Conservation (phyloP, 2,797 vertebrate species). For the Cossypha dichroa region DNA sequence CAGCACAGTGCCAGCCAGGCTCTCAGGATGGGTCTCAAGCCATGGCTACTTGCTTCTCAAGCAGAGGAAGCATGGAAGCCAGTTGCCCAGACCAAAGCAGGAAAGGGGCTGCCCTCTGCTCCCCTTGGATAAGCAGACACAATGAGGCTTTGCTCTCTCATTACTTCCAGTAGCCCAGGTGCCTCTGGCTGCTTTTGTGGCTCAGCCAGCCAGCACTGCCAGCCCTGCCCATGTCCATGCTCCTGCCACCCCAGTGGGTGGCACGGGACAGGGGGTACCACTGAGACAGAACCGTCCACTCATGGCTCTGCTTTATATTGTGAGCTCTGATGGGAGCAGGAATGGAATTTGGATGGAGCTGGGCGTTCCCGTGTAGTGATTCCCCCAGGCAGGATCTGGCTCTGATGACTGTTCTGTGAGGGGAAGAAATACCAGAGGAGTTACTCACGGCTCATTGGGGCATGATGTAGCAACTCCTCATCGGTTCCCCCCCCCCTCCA, state of each 20-base stretch:
- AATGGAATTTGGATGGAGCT: slow-evolving; percentile 59
- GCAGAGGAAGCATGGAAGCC: neutral
- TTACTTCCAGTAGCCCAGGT: neutral
- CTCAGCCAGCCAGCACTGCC: neutral
- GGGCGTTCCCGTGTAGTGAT: slow-evolving; percentile 51
- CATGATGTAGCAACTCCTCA: slow-evolving; percentile 70
- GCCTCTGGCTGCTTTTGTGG: neutral
- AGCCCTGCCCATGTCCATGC: neutral
- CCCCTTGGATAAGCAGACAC: neutral
- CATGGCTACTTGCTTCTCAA: neutral
- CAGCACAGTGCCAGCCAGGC: neutral
- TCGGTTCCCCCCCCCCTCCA: slow-evolving; percentile 61
- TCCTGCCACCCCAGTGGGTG: neutral
- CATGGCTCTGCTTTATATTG: neutral
- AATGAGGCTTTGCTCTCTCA: neutral
- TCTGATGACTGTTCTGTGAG: slow-evolving; percentile 54
- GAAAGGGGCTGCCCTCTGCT: neutral
- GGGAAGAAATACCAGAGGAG: slow-evolving; percentile 68
- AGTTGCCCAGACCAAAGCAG: neutral
- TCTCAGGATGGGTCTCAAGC: neutral
- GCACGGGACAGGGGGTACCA: neutral
- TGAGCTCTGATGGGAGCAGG: neutral
- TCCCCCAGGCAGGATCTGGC: slow-evolving; percentile 58
- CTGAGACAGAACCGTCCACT: neutral
- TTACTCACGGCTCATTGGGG: slow-evolving; percentile 62